Base-by-base conservation (phyloP, 2,797 vertebrate genomes). In the Ciconia nigra region DNA sequence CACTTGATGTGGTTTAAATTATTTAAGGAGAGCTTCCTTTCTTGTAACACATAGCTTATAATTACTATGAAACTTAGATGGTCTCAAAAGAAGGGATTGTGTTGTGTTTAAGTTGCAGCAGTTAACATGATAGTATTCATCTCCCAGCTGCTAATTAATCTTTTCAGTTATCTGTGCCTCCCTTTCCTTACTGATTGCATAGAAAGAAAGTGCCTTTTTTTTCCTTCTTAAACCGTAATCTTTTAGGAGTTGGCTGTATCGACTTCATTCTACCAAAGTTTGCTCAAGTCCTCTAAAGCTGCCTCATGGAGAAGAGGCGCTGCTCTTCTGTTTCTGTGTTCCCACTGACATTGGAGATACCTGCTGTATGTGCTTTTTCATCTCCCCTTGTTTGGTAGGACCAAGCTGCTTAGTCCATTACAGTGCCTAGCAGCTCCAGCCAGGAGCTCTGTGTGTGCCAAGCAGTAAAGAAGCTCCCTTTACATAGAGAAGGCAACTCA, bases 81-180 rank as follows among this genome's bases (percentile, higher is more conserved):
- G 69, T 74, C 83, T 95, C 85, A 84, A 20, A 95, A 89, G 65
- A 85, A 87, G 31, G 19, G 52, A 77, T 29, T 67, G 65, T 79
- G 54, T 58, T 85, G 44, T 70, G 70, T 73, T 93, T 89, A 76
- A 84, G 77, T 82, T 73, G 79, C 63, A 88, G 49, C 35, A 63
- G 26, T 39, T 86, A 79, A 59, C 12, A 44, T 1, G 10, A n/a
- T 20, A 35, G 44, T 55, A 62, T 90, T 94, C 20, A 63, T 47
- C 59, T 87, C 74, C 67, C 37, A 83, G 66, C 42, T 93, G 62
- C 62, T 95, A 88, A 93, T 88, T 90, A 95, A 93, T 90, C 83
- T 92, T 46, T 74, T 85, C 41, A 37, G 22, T 55, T 93, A 69
- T 51, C 85, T 83, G 14, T 89, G 67, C 49, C 41, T 94, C 49